Evolutionary conservation across 2,888 invertebrate species (phyloP).

Genomic region (Eupithecia pulchellata): DNA sequence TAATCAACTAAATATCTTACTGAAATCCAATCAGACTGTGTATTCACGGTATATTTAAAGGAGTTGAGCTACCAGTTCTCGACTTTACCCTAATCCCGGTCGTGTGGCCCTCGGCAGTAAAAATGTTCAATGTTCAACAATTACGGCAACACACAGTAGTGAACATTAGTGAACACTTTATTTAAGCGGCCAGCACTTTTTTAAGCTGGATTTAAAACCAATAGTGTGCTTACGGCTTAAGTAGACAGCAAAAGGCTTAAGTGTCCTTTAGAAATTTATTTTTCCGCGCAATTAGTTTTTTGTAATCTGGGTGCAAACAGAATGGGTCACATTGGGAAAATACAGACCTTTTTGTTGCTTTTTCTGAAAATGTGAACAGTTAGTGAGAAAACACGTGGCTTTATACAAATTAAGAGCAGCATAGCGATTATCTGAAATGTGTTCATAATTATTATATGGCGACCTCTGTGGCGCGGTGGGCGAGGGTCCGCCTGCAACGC

Average conservation of each 20-base stretch:
- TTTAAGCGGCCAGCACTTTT: conserved; percentile 38
- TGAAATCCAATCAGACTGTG: conserved; percentile 32
- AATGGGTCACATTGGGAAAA: not conserved
- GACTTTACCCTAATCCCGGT: conserved; percentile 47
- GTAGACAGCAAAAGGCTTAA: not conserved
- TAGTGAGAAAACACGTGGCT: not conserved
- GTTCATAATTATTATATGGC: no score
- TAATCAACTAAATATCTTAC: no score
- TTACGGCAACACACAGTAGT: conserved; percentile 43
- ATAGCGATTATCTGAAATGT: not conserved
- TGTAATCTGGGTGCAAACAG: conserved; percentile 1
- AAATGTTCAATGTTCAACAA: conserved; percentile 47
- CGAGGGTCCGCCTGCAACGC: no score
- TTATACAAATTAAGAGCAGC: no score
- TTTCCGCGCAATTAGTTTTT: conserved; percentile 9
- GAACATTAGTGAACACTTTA: conserved; percentile 36
- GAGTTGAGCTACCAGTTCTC: conserved; percentile 44
- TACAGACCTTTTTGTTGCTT: not conserved
- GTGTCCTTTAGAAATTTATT: not conserved
- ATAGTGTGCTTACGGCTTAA: not conserved
- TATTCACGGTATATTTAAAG: conserved; percentile 44
- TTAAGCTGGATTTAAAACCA: conserved; percentile 28
- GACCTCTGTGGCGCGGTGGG: no score
- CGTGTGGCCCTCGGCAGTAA: conserved; percentile 46
- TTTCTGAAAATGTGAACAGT: not conserved